Evolutionary conservation across 2,888 invertebrate genomes (phyloP).

Genomic region (Noctua pronuba): DNA sequence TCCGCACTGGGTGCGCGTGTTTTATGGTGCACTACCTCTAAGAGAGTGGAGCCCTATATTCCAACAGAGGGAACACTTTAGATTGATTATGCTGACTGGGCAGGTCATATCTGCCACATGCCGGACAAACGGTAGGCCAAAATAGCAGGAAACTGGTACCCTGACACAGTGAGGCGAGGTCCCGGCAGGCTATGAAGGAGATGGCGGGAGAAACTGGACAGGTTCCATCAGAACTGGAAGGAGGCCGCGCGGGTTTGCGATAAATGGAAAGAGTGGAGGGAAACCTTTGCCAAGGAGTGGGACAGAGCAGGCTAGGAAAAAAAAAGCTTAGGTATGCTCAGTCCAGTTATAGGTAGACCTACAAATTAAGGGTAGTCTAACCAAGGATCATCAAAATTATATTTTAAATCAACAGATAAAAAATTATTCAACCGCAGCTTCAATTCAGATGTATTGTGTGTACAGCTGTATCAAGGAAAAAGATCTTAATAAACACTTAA

Average conservation of each 20-base stretch:
- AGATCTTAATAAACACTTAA: neutral
- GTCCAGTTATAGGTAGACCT: neutral
- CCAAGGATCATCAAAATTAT: neutral
- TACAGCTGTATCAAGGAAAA: conserved; percentile 15
- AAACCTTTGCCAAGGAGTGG: neutral
- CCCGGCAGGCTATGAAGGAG: no score
- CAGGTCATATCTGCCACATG: no score
- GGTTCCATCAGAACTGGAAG: neutral
- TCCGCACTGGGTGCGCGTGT: no score
- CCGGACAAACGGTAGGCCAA: no score
- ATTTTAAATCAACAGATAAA: neutral
- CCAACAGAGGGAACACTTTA: no score
- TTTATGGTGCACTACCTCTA: no score
- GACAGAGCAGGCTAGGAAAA: neutral
- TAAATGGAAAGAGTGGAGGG: neutral
- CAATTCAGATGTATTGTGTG: neutral
- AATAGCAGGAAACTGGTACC: no score
- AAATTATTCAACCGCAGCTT: neutral
- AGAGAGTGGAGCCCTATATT: no score
- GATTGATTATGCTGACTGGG: no score
- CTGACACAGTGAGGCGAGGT: no score
- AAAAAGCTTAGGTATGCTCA: no score
- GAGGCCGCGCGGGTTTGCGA: neutral
- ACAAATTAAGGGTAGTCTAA: neutral
- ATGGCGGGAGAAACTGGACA: neutral